Evolutionary conservation across 2,113 vertebrate species (phyloP), one percentile per base, ranked within the genome.

Genomic region (Perca flavescens): DNA sequence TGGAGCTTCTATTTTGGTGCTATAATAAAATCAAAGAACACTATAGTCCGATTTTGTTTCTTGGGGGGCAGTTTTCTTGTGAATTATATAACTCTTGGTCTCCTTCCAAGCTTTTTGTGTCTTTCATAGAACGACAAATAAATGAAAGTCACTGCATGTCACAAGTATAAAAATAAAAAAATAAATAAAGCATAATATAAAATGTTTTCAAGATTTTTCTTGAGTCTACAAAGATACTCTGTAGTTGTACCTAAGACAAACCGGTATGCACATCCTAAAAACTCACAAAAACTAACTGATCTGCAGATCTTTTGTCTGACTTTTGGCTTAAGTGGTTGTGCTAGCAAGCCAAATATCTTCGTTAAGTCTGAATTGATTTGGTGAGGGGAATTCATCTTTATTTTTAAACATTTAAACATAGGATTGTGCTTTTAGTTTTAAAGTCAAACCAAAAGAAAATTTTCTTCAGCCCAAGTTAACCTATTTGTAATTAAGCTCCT

Each of bases 11-110:
- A 40, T 19, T 69, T 49, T 56, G 22, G 60, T 67, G 21, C 22
- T 50, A 22, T 62, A 5, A 47, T 77, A 28, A 76, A 62, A 69
- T 62, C 2, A 63, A 50, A 67, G 5, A 50, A 75, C 22, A 58
- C 21, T 49, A 7, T 6, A 34, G 3, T 36, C 4, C 12, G 22
- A 6, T 31, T 62, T 67, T 3, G 13, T 67, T 58, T 52, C 0
- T 3, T 36, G 8, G 10, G 10, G 62, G 6, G n/a, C 15, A 53
- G 16, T 28, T 67, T 70, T 80, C 14, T 68, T 36, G 2, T 62
- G 28, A 71, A 58, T 67, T 77, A 19, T 40, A 13, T 6, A 43
- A 25, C 17, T 50, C 10, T 75, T 63, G 36, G 31, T 63, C 1
- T 63, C 13, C 25, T 75, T 8, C 9, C 40, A 11, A 54, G 21